A percentile compares a stretch with the other conserved stretches of the same genome.
phyloP scores from a whole-genome alignment of 1,140 invertebrate genomes.

The Hyles vespertilio region DNA sequence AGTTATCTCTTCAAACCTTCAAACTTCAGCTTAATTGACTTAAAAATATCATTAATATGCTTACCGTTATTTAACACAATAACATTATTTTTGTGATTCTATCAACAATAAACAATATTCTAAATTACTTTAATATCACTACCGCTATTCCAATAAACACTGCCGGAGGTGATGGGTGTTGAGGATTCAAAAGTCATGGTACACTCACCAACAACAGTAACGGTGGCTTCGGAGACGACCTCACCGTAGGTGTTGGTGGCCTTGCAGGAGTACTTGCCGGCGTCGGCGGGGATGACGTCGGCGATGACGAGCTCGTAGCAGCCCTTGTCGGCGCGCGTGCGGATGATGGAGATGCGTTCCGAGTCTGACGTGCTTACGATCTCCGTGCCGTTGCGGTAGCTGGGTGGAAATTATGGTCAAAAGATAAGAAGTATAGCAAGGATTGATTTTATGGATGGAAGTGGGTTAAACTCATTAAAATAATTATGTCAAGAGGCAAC shows the following conservation, averaged over 20 bases:
- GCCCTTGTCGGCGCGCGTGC: slow-evolving; percentile 86
- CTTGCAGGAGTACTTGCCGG: slow-evolving; percentile 91
- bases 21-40: too few species aligned
- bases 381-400: slow-evolving; percentile 88
- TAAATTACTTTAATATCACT: too few species aligned
- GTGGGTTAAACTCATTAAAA: too few species aligned
- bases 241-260: slow-evolving; percentile 91
- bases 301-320: slow-evolving; percentile 94
- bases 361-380: slow-evolving; percentile 79
- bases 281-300: slow-evolving; percentile 87
- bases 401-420: slow-evolving; percentile 51
- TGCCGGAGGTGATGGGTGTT: too few species aligned
- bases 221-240: slow-evolving; percentile 83
- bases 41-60: too few species aligned
- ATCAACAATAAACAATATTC: too few species aligned
- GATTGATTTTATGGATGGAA: too few species aligned
- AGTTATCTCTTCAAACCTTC: too few species aligned
- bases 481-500: too few species aligned
- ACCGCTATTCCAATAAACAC: background rate
- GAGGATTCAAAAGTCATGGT: too few species aligned
- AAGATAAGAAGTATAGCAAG: background rate
- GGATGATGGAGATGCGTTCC: slow-evolving; percentile 84
- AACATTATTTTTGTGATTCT: too few species aligned
- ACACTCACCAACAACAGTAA: slow-evolving; percentile 86
- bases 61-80: too few species aligned